phyloP scores from a whole-genome alignment of 2,113 vertebrate species.

The Grammomys surdaster region DNA sequence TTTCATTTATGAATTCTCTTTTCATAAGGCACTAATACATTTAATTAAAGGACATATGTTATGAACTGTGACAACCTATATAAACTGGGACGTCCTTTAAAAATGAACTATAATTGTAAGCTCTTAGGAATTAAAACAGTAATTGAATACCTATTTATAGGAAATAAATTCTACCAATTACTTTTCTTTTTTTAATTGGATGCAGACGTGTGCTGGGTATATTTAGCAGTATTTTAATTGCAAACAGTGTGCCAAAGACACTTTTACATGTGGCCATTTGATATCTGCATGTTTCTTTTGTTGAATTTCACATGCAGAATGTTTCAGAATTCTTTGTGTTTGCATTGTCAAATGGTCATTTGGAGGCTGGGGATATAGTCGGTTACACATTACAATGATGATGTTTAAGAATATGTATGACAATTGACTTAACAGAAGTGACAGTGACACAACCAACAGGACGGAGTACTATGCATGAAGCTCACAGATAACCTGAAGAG shows the following conservation, averaged over 20 bases:
- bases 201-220: slow-evolving; percentile 53
- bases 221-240: slow-evolving; percentile 77
- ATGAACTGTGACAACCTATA: slow-evolving; percentile 47
- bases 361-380: slow-evolving; percentile 4
- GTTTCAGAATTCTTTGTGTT: slow-evolving; percentile 46
- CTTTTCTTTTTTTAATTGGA: slow-evolving; percentile 61
- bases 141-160: slow-evolving; percentile 72
- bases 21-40: slow-evolving; percentile 44
- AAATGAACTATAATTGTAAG: slow-evolving; percentile 56
- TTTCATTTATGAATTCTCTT: slow-evolving; percentile 56
- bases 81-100: slow-evolving; percentile 45
- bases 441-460: neutral
- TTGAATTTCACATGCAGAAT: slow-evolving; percentile 65
- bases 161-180: slow-evolving; percentile 75
- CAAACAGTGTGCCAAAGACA: slow-evolving; percentile 66
- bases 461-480: neutral
- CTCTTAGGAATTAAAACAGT: slow-evolving; percentile 20
- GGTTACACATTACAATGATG: slow-evolving; percentile 17
- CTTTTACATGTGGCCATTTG: slow-evolving; percentile 67
- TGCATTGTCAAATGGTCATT: slow-evolving; percentile 39
- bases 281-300: slow-evolving; percentile 69
- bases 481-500: neutral
- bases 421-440: neutral
- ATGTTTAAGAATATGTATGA: slow-evolving; percentile 53
- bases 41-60: slow-evolving; percentile 69